These are phyloP conservation scores for Colistium nudipinnis DNA, from an alignment of 2,113 vertebrate species.

Conservation along the genomic window DNA sequence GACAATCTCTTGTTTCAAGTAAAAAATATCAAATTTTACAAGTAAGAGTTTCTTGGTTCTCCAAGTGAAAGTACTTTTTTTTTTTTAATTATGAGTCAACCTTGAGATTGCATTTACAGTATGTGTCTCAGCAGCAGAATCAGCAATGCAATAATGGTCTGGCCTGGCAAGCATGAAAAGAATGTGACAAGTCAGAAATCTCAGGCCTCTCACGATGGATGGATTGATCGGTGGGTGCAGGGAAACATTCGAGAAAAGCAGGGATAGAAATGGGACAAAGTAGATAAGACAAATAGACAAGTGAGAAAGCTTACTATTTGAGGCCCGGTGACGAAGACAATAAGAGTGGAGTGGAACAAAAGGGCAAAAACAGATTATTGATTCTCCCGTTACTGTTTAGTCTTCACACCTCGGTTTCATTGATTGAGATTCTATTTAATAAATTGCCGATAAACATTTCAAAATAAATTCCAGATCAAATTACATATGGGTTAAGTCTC, in stretches of 20 bases:
- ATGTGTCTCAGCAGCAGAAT: neutral
- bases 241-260: neutral
- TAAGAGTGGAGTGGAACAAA: neutral
- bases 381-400: neutral
- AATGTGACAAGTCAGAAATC: neutral
- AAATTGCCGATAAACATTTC: neutral
- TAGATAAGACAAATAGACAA: no score
- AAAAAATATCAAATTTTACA: neutral
- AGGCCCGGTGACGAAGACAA: slow-evolving; percentile 3
- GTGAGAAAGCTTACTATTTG: slow-evolving; percentile 3
- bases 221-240: neutral
- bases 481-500: no score
- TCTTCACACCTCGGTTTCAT: neutral
- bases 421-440: neutral
- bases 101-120: neutral
- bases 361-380: neutral
- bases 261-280: no score
- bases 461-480: no score
- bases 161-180: neutral
- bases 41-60: neutral
- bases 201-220: slow-evolving; percentile 1
- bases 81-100: neutral
- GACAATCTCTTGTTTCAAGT: no score
- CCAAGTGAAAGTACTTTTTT: neutral
- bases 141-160: neutral